Evolutionary conservation across 2,888 invertebrate species (phyloP), one percentile per base, ranked within the genome.

Genomic region (Tolmerus cingulatus): DNA sequence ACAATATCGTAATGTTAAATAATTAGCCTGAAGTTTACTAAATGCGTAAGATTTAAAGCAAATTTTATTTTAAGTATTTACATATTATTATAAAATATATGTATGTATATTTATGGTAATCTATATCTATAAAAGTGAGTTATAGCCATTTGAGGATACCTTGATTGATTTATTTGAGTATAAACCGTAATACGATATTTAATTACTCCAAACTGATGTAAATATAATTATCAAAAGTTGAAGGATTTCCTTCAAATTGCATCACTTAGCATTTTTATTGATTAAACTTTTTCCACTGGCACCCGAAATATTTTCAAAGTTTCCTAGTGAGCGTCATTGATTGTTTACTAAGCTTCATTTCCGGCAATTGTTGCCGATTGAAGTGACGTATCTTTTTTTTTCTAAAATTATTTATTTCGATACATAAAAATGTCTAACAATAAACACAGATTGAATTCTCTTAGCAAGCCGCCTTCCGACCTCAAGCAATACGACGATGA

Each of bases 401-500:
- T 7, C 30, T 74, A 30, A 74, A 74, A 19, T 74, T 8, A 27
- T 74, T 66, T 66, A 23, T 66, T 23, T 66, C 23, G 66, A 66
- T 19, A 19, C 19, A 66, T 66, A 66, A 66, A 66, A 84, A 84
- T 87, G 74, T 74, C 27, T 34, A 86, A 86, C 37, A 85, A 77
- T 34, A 46, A 86, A 84, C 34, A n/a, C 9, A 23, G 23, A 8
- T 14, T 37, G 30, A 84, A 9, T 40, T 40, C 66, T 19, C 90
- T 93, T 89, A 89, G 92, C 87, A 91, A 91, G 27, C 92, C 93
- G 1, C 89, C 91, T 16, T 89, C 91, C 86, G 91, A 92, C 88
- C 88, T 92, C 5, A 90, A 90, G 19, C 91, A 91, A 89, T 93
- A 92, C 88, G 93, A 93, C 82, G 90, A 92, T 89, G 93, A 93